Evolutionary conservation across 2,888 invertebrate species (phyloP), one percentile per base, ranked within the genome.

Genomic region (Clepsis dumicolana): DNA sequence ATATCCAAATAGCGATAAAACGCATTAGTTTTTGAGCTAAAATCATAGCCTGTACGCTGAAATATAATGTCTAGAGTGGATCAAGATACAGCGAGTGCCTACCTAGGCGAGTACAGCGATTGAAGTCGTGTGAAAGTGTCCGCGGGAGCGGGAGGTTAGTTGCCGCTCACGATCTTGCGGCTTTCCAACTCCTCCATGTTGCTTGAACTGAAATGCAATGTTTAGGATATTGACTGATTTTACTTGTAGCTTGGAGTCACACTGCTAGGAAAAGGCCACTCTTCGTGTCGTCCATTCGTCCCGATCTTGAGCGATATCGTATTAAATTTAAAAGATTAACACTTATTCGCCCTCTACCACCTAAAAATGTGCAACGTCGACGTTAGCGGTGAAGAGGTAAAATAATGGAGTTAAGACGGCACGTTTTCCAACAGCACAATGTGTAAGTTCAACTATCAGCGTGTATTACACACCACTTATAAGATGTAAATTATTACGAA

Each of bases 111-210:
- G 54, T 18, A n/a, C 29, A 14, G 32, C 54, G 29, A n/a, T 38
- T 4, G 38, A 38, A 8, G 25, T 32, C 32, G 41, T 0, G 62
- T 25, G 38, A 12, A 14, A 4, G 38, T 7, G 54, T 53, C 62
- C 63, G 56, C 60, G 66, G 65, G 70, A 63, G 50, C 54, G 61
- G n/a, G 77, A 12, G 78, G 87, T 85, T 92, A 94, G 89, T 94
- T 94, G 75, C 94, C 94, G 73, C 92, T 93, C 70, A 91, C 94
- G 72, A 94, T 91, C 83, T 94, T 94, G 71, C 94, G 94, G 73
- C 85, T 91, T 78, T 94, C 94, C 73, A 94, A 73, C 75, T 94
- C 94, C 71, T 94, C 94, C 89, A 94, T 94, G 77, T 88, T 94
- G 81, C 89, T 92, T 10, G 94, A 91, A 78, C 94, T 94, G 81